Conservation (phyloP, 2,113 vertebrate genomes). For the Lota lota region DNA sequence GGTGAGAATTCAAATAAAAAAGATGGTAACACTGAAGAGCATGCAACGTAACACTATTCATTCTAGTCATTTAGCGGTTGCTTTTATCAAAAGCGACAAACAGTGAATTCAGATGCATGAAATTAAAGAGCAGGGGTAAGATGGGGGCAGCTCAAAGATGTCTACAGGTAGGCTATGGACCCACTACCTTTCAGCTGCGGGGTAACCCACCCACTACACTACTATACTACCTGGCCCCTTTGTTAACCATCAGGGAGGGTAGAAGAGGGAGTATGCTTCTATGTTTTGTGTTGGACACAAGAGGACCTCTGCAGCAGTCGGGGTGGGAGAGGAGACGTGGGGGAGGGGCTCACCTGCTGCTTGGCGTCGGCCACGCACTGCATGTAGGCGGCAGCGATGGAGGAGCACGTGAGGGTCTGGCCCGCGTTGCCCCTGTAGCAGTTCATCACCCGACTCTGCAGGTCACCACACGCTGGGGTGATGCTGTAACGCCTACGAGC, state of each 20-base stretch:
- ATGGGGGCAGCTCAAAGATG: too few relatives aligned
- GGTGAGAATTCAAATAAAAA: too few relatives aligned
- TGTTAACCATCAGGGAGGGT: too few relatives aligned
- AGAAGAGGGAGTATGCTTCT: too few relatives aligned
- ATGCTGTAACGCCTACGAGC: slow-evolving; percentile 75
- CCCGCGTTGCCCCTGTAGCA: slow-evolving; percentile 84
- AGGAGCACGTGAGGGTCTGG: slow-evolving; percentile 86
- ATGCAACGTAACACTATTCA: background rate
- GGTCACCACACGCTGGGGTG: slow-evolving; percentile 82
- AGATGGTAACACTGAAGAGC: too few relatives aligned
- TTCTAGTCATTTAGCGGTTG: background rate
- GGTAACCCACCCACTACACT: too few relatives aligned
- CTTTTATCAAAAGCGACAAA: background rate
- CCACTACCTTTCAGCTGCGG: too few relatives aligned
- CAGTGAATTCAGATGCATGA: too few relatives aligned
- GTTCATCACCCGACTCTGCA: slow-evolving; percentile 86
- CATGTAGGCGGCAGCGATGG: slow-evolving; percentile 85
- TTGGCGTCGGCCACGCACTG: slow-evolving; percentile 87
- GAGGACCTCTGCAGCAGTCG: background rate
- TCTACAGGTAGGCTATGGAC: too few relatives aligned
- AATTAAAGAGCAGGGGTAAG: background rate
- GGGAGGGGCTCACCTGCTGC: slow-evolving; percentile 68
- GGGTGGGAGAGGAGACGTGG: background rate
- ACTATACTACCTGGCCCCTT: too few relatives aligned
- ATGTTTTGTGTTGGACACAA: background rate